Conservation (phyloP, 2,797 vertebrate species). For the Loriculus beryllinus region DNA sequence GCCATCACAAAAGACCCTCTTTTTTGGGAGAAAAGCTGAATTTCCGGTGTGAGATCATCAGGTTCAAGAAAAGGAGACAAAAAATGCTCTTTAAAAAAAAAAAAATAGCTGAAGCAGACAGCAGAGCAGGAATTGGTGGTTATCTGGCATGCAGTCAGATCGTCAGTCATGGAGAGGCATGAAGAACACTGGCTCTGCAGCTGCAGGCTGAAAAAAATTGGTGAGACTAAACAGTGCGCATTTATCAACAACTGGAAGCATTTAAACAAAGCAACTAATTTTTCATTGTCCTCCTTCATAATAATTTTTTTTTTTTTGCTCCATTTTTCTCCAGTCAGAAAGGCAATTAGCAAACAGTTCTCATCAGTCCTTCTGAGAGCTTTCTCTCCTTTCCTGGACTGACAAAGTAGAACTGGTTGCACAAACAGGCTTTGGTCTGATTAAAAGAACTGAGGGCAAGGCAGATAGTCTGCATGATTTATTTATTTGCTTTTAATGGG, state of each 20-base stretch:
- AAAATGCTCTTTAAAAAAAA: conserved; percentile 56
- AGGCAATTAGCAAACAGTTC: not conserved
- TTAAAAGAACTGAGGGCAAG: not conserved
- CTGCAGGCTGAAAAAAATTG: conserved; percentile 59
- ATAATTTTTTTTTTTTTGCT: not conserved
- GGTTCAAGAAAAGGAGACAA: conserved; percentile 79
- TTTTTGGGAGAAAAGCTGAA: conserved; percentile 78
- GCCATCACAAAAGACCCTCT: conserved; percentile 83
- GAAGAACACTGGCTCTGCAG: conserved; percentile 72
- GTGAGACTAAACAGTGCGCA: conserved; percentile 50
- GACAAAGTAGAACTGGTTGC: not conserved
- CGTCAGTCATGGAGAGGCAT: conserved; percentile 78
- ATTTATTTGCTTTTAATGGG: not conserved
- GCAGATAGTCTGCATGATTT: not conserved
- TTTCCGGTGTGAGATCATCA: conserved; percentile 86
- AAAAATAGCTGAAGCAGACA: conserved; percentile 71
- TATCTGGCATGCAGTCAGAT: conserved; percentile 74
- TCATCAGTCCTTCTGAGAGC: not conserved
- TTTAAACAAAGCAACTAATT: conserved; percentile 68
- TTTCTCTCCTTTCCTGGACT: not conserved
- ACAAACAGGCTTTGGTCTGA: not conserved
- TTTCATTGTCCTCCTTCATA: conserved; percentile 62
- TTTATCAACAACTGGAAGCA: conserved; percentile 69
- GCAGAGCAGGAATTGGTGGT: conserved; percentile 76
- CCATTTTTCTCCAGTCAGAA: conserved; percentile 13